Conservation (phyloP, 2,888 invertebrate species). For the Anoncus sp. region DNA sequence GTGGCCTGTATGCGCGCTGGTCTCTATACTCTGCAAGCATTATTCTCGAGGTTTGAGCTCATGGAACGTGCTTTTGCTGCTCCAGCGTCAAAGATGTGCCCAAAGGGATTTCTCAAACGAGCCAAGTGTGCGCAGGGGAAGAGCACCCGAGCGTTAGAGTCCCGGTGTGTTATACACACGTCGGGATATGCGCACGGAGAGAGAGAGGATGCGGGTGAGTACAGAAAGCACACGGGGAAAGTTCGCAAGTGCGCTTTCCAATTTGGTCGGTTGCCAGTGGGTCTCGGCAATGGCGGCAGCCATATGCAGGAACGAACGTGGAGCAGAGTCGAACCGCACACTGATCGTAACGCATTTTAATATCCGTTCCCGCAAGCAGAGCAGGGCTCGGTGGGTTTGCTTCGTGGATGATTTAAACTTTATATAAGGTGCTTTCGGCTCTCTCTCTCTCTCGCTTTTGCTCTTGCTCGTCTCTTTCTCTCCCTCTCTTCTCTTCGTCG, state of each 20-base stretch:
- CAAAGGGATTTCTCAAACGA: constrained; percentile 58
- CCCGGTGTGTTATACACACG: constrained; percentile 45
- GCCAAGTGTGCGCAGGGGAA: constrained; percentile 55
- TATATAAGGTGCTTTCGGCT: constrained; percentile 69
- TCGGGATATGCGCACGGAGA: constrained; percentile 43
- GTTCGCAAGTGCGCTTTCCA: constrained; percentile 78
- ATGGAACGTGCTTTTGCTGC: constrained; percentile 56
- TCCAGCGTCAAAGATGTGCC: constrained; percentile 36
- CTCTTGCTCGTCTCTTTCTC: constrained; percentile 22
- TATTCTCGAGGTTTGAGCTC: constrained; percentile 54
- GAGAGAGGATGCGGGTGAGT: constrained; percentile 53
- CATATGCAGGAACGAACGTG: constrained; percentile 68
- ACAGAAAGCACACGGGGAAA: constrained; percentile 66
- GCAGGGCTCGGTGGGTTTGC: constrained; percentile 47
- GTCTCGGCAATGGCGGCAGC: constrained; percentile 61
- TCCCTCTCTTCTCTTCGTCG: constrained; percentile 6
- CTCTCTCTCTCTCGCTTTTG: constrained; percentile 54
- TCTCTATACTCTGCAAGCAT: constrained; percentile 41
- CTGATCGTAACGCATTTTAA: constrained; percentile 77
- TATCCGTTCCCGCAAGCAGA: constrained; percentile 69
- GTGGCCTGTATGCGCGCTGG: constrained; percentile 26
- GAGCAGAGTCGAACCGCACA: constrained; percentile 52
- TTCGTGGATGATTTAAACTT: constrained; percentile 74
- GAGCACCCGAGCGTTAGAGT: constrained; percentile 46
- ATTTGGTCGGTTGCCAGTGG: constrained; percentile 80